Base-by-base conservation (phyloP, 64 coral and sea anemone genomes). In the Catalaphyllia jardinei region DNA sequence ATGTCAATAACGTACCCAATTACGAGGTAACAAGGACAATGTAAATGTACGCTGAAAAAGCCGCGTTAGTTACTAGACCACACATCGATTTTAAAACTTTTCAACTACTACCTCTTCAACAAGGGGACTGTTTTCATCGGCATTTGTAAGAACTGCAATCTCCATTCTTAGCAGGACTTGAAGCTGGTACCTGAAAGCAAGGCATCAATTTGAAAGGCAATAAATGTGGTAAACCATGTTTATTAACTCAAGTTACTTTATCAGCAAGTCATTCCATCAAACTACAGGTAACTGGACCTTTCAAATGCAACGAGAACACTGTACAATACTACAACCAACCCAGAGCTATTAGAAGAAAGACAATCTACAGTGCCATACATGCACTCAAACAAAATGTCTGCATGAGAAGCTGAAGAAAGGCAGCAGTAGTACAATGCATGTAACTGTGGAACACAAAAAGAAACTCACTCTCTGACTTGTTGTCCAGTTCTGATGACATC, bases 391-490 rank as follows among this genome's bases (percentile, higher is more conserved):
- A 11, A 14, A 22, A 25, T n/a, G 64, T n/a, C n/a, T n/a, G n/a
- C n/a, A n/a, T n/a, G n/a, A 10, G 64, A n/a, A 10, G 64, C 64
- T 24, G 1, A 1, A 10, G 9, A 39, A 10, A 10, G 8, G 1
- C 8, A 10, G 4, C 64, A 4, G 10, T 4, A 22, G 62, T 64
- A 19, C 60, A 19, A 64, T 64, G 62, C 19, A 64, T 17, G 15
- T 65, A 3, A 22, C 14, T 7, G 28, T 15, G 13, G 2, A 29
- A 75, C 1, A 17, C 12, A 30, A 38, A 1, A 78, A 6, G 12
- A 79, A 60, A 72, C 90, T 60, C 89, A 96, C 94, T 96, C 94
- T 67, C 76, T 96, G 25, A 95, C 27, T 86, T 96, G 91, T 50
- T 86, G 72, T 28, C 89, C 79, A 77, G 75, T 92, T 19, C 54